Base-by-base conservation (phyloP, 2,113 vertebrate genomes). In the Cettia cetti region DNA sequence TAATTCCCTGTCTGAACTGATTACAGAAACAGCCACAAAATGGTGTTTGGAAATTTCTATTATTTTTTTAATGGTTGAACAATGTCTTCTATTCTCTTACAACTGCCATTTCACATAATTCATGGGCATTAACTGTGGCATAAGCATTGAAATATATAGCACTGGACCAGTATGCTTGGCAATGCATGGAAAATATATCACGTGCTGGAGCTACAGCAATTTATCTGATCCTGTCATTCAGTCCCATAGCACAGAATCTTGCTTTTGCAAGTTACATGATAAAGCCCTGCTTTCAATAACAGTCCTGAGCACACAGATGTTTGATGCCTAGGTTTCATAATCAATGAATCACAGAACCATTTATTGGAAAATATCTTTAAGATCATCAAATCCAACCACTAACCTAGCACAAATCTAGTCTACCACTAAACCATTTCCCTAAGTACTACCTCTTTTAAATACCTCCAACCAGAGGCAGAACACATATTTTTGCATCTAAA, bases 161-260 rank as follows among this genome's bases (percentile, higher is more conserved):
- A 70, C 7, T 39, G 68, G 19, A 31, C 49, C 20, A 78, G 30
- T 60, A 52, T 15, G 31, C 37, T 71, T 86, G 42, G n/a, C 45
- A 90, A 49, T 17, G 54, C 40, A 56, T 28, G 31, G 65, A 56
- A 77, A 90, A 80, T 27, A 33, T 63, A 57, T 14, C 37, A 35
- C 9, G 13, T 68, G 35, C 44, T 91, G 22, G 13, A 92, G 44
- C 27, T 53, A 71, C 35, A 75, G 53, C 31, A 80, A 63, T 65
- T 72, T 65, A 57, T 10, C 20, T 71, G 44, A 47, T 40, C 74
- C 18, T 60, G 18, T 71, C 57, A 56, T 60, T 89, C 42, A 71
- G 61, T 5, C 8, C 50, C 1, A 3, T 2, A 56, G 33, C 24
- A 70, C 0, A 83, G n/a, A 30, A 61, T 33, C 19, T 75, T 39